Base-by-base conservation (phyloP, 2,113 vertebrate species). In the Eulemur rufifrons region DNA sequence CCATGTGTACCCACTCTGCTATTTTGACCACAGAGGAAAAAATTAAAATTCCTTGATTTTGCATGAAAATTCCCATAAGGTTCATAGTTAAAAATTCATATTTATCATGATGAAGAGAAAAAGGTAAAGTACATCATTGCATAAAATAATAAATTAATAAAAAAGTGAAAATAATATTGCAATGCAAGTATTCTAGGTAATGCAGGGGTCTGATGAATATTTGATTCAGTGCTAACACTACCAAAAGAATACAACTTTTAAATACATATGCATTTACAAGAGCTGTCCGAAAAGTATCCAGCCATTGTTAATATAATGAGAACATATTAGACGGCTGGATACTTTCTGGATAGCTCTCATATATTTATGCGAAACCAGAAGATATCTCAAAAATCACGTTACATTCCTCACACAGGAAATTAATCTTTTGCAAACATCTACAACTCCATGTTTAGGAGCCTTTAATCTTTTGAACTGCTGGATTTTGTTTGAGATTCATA, bases 401-500 rank as follows among this genome's bases (percentile, higher is more conserved):
- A 56, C 3, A 45, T 52, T 61, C 21, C 34, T 94, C 37, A 71
- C 5, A 42, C 17, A 56, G 52, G 52, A 91, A 85, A 89, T 54
- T 18, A 90, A 47, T 5, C 32, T 78, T 89, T 73, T 83, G 8
- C 11, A 87, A 42, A 76, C 61, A 11, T 94, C 45, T 15, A 71
- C 20, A 73, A 45, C 42, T 59, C 45, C 71, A 18, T 52, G 17
- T 42, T 77, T 82, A 91, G 34, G 50, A 83, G 17, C 10, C 54
- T 64, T 83, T 93, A 66, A 78, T 78, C 9, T 81, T 96, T 88
- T 47, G 10, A 91, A 54, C 85, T 78, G 29, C 34, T 86, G 66
- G 13, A 15, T 84, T 94, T 95, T 80, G 10, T 69, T 85, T 88
- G 56, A 89, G n/a, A 86, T 71, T 96, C n/a, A 47, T 18, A 25